Conservation (phyloP, 1,140 invertebrate species). For the Akabosia matsudoensis region DNA sequence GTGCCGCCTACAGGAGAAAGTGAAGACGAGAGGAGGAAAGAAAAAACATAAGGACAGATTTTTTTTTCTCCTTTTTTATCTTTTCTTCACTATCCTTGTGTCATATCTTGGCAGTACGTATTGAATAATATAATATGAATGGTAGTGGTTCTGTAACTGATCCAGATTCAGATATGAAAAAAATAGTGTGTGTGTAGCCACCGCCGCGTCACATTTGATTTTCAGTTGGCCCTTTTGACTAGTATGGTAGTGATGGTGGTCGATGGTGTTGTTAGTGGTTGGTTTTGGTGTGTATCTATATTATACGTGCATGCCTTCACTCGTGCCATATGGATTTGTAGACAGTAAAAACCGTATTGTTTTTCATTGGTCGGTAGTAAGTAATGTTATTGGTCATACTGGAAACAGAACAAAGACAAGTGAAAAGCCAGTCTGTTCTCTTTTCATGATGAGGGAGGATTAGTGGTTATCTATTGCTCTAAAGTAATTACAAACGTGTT, state of each 20-base stretch:
- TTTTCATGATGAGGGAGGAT: neutral
- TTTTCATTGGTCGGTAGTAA: neutral
- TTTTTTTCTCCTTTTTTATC: conserved; percentile 17
- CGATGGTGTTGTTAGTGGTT: conserved; percentile 10
- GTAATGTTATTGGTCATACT: neutral
- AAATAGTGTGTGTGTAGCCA: conserved; percentile 11
- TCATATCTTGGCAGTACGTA: conserved; percentile 11
- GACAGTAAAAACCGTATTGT: neutral
- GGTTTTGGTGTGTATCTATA: neutral
- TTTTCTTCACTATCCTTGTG: neutral
- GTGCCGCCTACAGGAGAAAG: neutral
- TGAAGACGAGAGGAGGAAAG: neutral
- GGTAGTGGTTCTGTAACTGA: neutral
- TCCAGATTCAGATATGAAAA: conserved; percentile 15
- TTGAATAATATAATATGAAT: conserved; percentile 1
- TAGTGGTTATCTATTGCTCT: conserved; percentile 1
- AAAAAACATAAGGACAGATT: conserved; percentile 40
- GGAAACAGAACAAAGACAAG: neutral
- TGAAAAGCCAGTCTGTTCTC: neutral
- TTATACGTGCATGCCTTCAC: neutral
- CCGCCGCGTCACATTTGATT: conserved; percentile 18
- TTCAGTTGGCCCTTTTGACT: conserved; percentile 4
- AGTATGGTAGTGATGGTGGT: neutral
- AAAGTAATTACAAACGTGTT: no score
- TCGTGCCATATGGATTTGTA: neutral